Base-by-base conservation (phyloP, 1,140 invertebrate genomes). In the Zaprionus ghesquierei region DNA sequence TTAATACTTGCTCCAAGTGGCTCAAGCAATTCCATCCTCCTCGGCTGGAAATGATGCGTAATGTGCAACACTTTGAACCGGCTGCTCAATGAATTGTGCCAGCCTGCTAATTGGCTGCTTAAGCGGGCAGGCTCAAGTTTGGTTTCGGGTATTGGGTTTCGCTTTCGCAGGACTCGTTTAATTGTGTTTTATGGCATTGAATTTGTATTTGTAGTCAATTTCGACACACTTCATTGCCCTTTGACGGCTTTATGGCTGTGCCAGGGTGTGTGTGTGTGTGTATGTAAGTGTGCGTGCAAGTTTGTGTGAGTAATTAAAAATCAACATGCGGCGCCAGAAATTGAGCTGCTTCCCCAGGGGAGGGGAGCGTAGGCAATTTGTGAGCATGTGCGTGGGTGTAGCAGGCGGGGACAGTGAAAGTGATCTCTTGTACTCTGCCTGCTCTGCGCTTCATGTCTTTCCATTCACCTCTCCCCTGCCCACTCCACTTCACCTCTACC, bases 1-100 rank as follows among this genome's bases (percentile, higher is more conserved):
- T 22, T 10, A 12, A 3, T n/a, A n/a, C 13, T 6, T 25, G 59
- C 15, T 25, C 8, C 12, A n/a, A 23, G 31, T 25, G 13, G 49
- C 27, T 18, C 29, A 20, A 23, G 35, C 18, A 18, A 44, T 18
- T 6, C 38, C 15, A 35, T n/a, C 35, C 35, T 41, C n/a, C 35
- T 61, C 15, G 53, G 31, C 31, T 65, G 69, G 46, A 87, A 87
- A 89, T 82, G 72, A 87, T 82, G 71, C 76, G 82, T 87, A 82
- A 77, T 87, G 76, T 87, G 79, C 84, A 89, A 80, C 70, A 89
- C 77, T 89, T 84, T 89, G 84, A 89, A 89, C 84, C 77, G 66
- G 44, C 41, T 63, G 55, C 69, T 71, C 73, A 79, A 89, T 84
- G 79, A 87, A 89, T 87, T 87, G 38, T 64, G 31, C 51, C 51